Percentiles rank a stretch among this genome's conserved stretches.
Evolutionary conservation across 2,797 vertebrate species (phyloP).

Genomic region (Melanotaenia trifasciata): DNA sequence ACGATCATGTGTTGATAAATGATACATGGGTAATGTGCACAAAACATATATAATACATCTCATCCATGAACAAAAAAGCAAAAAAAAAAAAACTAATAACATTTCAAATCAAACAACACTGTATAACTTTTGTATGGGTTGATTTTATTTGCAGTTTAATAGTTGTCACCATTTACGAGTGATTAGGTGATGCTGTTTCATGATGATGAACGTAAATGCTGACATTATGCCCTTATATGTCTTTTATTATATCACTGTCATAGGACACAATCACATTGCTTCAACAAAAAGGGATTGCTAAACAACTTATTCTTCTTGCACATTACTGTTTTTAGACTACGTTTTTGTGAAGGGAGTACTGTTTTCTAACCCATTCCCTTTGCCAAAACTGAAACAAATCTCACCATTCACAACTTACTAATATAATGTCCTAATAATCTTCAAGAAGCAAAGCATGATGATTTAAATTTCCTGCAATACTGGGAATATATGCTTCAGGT

Average conservation of each 20-base stretch:
- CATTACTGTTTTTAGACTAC: conserved; percentile 8
- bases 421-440: conserved; percentile 30
- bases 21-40: conserved; percentile 83
- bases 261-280: conserved; percentile 38
- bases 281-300: conserved; percentile 13
- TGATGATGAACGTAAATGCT: conserved; percentile 40
- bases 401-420: conserved; percentile 8
- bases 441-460: conserved; percentile 37
- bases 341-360: not conserved
- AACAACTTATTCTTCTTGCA: conserved; percentile 22
- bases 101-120: conserved; percentile 64
- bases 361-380: conserved; percentile 4
- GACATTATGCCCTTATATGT: conserved; percentile 37
- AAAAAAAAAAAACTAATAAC: conserved; percentile 40
- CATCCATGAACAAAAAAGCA: conserved; percentile 78
- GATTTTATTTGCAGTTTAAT: conserved; percentile 42
- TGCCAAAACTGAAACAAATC: conserved; percentile 28
- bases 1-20: conserved; percentile 82
- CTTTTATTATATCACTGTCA: conserved; percentile 30
- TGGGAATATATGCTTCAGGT: conserved; percentile 26
- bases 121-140: conserved; percentile 60
- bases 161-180: conserved; percentile 50
- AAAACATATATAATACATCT: conserved; percentile 78
- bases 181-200: conserved; percentile 35
- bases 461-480: conserved; percentile 38